Conservation (phyloP, 2,797 vertebrate genomes). For the Thamnophis elegans region DNA sequence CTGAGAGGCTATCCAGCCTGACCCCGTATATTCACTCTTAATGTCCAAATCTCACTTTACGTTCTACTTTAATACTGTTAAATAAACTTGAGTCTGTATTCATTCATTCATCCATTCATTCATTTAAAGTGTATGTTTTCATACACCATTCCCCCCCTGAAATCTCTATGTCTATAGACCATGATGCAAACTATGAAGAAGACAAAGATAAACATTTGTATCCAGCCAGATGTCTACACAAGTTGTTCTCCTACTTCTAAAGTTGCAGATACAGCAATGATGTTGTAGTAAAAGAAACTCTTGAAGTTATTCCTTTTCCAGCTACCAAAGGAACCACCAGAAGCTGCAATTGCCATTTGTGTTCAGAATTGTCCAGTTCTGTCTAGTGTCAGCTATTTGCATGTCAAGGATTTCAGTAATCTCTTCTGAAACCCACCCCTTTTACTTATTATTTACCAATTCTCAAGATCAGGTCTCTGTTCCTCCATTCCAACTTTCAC, state of each 20-base stretch:
- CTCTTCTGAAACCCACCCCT: background rate
- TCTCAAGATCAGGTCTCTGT: background rate
- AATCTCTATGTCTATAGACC: background rate
- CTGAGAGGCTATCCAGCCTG: too few relatives aligned
- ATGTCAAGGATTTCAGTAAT: background rate
- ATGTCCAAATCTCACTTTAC: too few relatives aligned
- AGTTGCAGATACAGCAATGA: background rate
- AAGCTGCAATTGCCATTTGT: background rate
- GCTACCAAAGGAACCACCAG: background rate
- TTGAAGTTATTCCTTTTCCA: background rate
- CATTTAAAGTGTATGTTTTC: background rate
- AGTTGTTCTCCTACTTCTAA: background rate
- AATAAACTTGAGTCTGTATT: background rate
- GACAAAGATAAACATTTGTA: background rate
- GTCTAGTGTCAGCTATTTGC: background rate
- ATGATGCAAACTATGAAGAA: background rate
- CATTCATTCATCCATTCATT: background rate
- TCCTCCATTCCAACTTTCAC: background rate
- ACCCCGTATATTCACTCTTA: too few relatives aligned
- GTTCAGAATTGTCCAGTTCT: background rate
- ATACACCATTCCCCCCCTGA: background rate
- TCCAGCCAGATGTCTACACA: background rate
- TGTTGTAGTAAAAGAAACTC: background rate
- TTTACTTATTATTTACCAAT: background rate
- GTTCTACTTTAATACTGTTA: background rate